Evolutionary conservation across 2,113 vertebrate species (phyloP).

Genomic region (Acanthochromis polyacanthus): DNA sequence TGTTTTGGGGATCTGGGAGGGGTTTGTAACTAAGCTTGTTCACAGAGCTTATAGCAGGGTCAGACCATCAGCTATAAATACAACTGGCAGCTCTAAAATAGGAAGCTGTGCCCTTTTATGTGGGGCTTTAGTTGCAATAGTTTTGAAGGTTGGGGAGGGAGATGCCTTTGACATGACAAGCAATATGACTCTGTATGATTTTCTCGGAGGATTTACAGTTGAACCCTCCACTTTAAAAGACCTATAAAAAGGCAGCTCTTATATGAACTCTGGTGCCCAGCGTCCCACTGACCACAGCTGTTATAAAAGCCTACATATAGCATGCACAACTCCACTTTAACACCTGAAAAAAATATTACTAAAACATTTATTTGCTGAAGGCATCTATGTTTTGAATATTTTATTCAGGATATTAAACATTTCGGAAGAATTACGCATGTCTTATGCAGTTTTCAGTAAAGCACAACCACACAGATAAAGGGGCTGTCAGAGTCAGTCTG

Average conservation of each 20-base stretch:
- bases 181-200: conserved; percentile 44
- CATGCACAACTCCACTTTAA: conserved; percentile 53
- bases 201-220: conserved; percentile 55
- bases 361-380: conserved; percentile 15
- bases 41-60: conserved; percentile 67
- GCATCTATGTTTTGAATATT: conserved; percentile 41
- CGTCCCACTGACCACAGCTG: conserved; percentile 62
- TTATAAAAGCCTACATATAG: conserved; percentile 59
- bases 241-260: conserved; percentile 24
- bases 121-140: conserved; percentile 46
- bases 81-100: conserved; percentile 67
- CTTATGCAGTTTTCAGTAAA: conserved; percentile 59
- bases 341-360: conserved; percentile 42
- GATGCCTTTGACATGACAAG: conserved; percentile 44
- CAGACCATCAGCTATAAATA: conserved; percentile 78
- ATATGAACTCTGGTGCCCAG: conserved; percentile 10
- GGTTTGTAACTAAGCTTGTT: conserved; percentile 71
- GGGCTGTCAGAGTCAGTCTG: conserved; percentile 38
- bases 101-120: conserved; percentile 77
- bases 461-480: conserved; percentile 63
- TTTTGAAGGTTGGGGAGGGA: conserved; percentile 39
- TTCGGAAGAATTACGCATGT: conserved; percentile 40
- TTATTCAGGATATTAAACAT: conserved; percentile 35
- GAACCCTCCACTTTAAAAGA: conserved; percentile 44
- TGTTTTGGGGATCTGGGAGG: conserved; percentile 57